Base-by-base conservation (phyloP, 2,797 vertebrate genomes). In the Amblyopsis hoosieri region DNA sequence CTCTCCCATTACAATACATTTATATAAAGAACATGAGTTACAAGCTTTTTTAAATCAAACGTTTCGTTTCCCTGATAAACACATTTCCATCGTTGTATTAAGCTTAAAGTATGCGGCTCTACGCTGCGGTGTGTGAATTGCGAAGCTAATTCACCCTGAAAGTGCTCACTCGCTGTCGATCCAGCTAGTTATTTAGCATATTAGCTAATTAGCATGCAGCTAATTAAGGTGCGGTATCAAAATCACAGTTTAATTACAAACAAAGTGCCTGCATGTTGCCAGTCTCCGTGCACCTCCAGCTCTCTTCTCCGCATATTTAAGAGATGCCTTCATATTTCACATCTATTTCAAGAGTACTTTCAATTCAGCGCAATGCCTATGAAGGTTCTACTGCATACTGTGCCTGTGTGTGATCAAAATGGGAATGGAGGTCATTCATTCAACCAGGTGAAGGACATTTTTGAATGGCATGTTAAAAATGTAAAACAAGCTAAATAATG, bases 131-230 rank as follows among this genome's bases (percentile, higher is more conserved):
- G 33, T 37, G 33, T 37, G 33, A 37, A 37, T 7, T 37, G 4
- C 4, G 4, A 37, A 37, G 4, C 33, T 37, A 37, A 76, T 82
- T 79, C 73, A 69, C 48, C 78, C 33, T 68, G 49, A 75, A 79
- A 64, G 53, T 50, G 54, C 69, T 74, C 42, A 76, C 78, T 78
- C 23, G 69, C 69, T 76, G 70, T 60, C 66, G 73, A 29, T 71
- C 62, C 58, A 61, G 67, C 69, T 74, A 63, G 78, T 81, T 75
- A 78, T 83, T 83, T 76, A 75, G 66, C 63, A 74, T 76, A 72
- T 80, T 64, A 73, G 61, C 57, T 68, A 62, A 83, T 85, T 82
- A 72, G 71, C 46, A 79, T 48, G 67, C 49, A 14, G 49, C 49
- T 54, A 45, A 23, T 47, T 17, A 62, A 71, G 60, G 62, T 77